A percentile compares a stretch with the other conserved stretches of the same genome.
Evolutionary conservation across 1,140 invertebrate species (phyloP).

Genomic region (Drosophila melanica): DNA sequence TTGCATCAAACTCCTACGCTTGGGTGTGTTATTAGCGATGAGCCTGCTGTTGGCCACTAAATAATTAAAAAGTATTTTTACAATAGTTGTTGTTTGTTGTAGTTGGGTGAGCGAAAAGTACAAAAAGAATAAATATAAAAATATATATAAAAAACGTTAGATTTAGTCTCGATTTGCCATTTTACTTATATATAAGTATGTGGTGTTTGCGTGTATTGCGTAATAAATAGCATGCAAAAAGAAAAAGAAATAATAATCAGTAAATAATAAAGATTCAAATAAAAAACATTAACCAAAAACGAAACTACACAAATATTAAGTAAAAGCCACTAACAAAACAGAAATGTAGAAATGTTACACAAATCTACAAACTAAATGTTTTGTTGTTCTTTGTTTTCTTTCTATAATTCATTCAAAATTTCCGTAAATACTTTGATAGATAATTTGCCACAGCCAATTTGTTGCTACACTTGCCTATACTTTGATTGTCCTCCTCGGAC

Average conservation of each 20-base stretch:
- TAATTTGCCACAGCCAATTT: constrained; percentile 18
- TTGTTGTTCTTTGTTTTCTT: background rate
- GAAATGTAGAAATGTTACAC: constrained; percentile 7
- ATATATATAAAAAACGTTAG: constrained; percentile 71
- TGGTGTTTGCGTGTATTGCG: constrained; percentile 30
- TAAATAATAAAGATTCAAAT: constrained; percentile 45
- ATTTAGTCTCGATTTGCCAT: constrained; percentile 56
- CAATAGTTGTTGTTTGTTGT: constrained; percentile 57
- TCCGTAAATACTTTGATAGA: background rate
- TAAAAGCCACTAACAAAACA: constrained; percentile 10
- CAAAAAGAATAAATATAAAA: constrained; percentile 75
- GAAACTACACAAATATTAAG: constrained; percentile 10
- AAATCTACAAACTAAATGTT: constrained; percentile 21
- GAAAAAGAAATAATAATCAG: constrained; percentile 53
- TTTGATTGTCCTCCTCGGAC: constrained; percentile 70
- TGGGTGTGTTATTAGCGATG: constrained; percentile 77
- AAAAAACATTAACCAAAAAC: constrained; percentile 23
- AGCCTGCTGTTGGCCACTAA: constrained; percentile 73
- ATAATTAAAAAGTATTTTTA: constrained; percentile 55
- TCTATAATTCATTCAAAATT: constrained; percentile 7
- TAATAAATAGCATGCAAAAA: constrained; percentile 62
- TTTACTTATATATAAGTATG: constrained; percentile 20
- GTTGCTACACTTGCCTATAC: constrained; percentile 69
- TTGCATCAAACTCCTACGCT: constrained; percentile 78
- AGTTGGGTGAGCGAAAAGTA: constrained; percentile 63